These are phyloP conservation scores for Muscicapa adusta DNA, from an alignment of 2,113 vertebrate species.

Conservation along the genomic window DNA sequence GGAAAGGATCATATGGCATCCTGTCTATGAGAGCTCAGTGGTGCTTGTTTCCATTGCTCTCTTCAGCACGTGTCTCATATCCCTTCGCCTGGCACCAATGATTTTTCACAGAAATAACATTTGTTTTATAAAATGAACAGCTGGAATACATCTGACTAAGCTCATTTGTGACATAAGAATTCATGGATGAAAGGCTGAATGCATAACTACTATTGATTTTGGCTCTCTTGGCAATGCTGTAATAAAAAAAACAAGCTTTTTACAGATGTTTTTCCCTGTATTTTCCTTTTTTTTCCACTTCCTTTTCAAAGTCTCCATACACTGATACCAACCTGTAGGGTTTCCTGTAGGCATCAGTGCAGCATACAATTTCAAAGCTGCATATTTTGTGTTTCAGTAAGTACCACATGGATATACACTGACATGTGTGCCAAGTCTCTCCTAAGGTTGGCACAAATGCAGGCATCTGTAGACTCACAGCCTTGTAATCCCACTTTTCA, in stretches of 20 bases:
- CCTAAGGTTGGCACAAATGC: background rate
- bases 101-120: background rate
- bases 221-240: background rate
- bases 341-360: background rate
- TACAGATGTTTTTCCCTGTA: background rate
- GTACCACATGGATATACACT: background rate
- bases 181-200: background rate
- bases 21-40: background rate
- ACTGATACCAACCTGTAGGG: background rate
- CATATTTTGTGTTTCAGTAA: background rate
- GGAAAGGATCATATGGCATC: background rate
- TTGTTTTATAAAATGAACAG: background rate
- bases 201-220: background rate
- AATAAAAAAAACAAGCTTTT: background rate
- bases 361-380: background rate
- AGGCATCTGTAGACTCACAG: background rate
- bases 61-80: background rate
- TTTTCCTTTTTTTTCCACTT: background rate
- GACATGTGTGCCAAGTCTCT: background rate
- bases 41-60: background rate
- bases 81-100: accelerated
- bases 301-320: background rate
- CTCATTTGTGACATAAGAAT: background rate
- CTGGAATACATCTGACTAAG: background rate
- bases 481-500: background rate